phyloP scores from a whole-genome alignment of 2,797 vertebrate genomes.

The Crenuchus spilurus region DNA sequence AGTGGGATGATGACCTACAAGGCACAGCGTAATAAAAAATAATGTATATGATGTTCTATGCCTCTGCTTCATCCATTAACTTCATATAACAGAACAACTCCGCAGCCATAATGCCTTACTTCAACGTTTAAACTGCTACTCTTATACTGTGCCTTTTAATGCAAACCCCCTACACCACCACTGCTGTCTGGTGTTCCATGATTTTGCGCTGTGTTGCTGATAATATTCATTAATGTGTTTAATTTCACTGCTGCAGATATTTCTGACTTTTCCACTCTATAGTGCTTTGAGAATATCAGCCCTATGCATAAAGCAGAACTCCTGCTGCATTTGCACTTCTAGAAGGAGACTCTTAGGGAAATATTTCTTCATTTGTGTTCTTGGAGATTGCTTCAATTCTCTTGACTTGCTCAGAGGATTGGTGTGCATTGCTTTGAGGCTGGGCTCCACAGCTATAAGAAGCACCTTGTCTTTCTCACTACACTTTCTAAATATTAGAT shows the following conservation, averaged over 20 bases:
- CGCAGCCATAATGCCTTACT: too few relatives aligned
- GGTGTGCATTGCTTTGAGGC: slow-evolving; percentile 9
- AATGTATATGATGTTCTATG: too few relatives aligned
- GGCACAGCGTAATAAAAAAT: too few relatives aligned
- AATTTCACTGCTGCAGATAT: background rate
- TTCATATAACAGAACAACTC: too few relatives aligned
- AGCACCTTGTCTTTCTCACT: slow-evolving; percentile 68
- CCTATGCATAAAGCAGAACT: background rate
- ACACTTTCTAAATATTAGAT: slow-evolving; percentile 73
- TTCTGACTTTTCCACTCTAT: background rate
- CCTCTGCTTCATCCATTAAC: too few relatives aligned
- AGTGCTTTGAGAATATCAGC: background rate
- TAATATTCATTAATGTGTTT: background rate
- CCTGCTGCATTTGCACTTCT: background rate
- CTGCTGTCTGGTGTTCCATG: too few relatives aligned
- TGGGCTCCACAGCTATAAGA: slow-evolving; percentile 42
- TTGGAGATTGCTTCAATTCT: background rate
- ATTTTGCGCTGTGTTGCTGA: background rate
- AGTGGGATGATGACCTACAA: too few relatives aligned
- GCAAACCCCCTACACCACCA: too few relatives aligned
- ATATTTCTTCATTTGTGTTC: background rate
- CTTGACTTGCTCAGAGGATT: background rate
- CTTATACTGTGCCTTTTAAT: background rate
- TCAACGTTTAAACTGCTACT: background rate
- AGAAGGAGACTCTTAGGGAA: background rate